phyloP scores from a whole-genome alignment of 2,797 vertebrate species.

The Acropternis orthonyx region DNA sequence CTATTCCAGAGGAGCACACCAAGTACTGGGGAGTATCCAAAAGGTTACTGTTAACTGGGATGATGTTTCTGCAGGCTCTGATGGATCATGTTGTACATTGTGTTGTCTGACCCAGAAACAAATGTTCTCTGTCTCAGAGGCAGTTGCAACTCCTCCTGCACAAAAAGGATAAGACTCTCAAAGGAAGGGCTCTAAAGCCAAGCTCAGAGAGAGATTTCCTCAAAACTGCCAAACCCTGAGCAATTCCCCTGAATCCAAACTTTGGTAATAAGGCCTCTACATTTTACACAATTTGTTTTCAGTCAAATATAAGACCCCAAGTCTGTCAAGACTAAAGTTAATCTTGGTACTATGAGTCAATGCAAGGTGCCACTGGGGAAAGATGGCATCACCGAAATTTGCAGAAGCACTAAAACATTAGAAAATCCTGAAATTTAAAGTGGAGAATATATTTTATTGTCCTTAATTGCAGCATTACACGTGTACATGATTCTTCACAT shows the following conservation, averaged over 20 bases:
- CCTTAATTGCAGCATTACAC: accelerated
- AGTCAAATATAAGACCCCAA: neutral
- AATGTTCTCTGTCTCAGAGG: neutral
- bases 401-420: neutral
- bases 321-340: neutral
- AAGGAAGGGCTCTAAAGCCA: neutral
- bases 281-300: neutral
- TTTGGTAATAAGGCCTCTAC: neutral
- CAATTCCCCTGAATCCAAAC: neutral
- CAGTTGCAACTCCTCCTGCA: neutral
- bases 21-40: accelerated
- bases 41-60: neutral
- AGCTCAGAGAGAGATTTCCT: neutral
- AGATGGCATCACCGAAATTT: neutral
- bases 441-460: neutral
- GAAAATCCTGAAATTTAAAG: neutral
- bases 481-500: accelerated
- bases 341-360: neutral
- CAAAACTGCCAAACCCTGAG: neutral
- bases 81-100: neutral
- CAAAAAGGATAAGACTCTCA: neutral
- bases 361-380: neutral
- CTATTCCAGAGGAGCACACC: neutral
- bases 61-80: neutral
- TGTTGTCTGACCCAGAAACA: neutral